These are phyloP conservation scores for Drymonia ruficornis DNA, from an alignment of 2,888 invertebrate species.

Conservation along the genomic window DNA sequence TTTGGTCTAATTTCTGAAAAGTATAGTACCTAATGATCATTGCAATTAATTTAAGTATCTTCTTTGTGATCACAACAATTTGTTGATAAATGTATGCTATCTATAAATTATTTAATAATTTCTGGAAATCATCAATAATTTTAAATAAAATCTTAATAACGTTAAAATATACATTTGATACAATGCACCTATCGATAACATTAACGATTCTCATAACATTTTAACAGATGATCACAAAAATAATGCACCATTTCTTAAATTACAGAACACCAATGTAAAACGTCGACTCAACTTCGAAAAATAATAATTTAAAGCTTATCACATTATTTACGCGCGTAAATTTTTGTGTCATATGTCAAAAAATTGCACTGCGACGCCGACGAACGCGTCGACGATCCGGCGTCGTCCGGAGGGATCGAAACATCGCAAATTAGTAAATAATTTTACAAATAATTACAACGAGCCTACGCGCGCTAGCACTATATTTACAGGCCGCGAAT, in stretches of 20 bases:
- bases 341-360: conserved; percentile 46
- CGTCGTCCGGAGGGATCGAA: conserved; percentile 22
- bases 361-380: conserved; percentile 22
- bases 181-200: conserved; percentile 30
- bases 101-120: not conserved
- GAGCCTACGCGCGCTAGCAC: conserved; percentile 35
- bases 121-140: not conserved
- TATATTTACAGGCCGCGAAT: conserved; percentile 53
- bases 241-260: conserved; percentile 59
- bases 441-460: conserved; percentile 19
- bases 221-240: conserved; percentile 72
- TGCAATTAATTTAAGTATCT: not conserved
- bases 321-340: conserved; percentile 65
- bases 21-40: not conserved
- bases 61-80: not conserved
- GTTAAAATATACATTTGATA: conserved; percentile 25
- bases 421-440: not conserved
- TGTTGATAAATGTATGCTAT: not conserved
- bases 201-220: conserved; percentile 52
- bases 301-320: conserved; percentile 81
- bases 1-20: not conserved
- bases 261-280: conserved; percentile 2
- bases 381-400: conserved; percentile 22
- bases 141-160: not conserved
- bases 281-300: conserved; percentile 59